Evolutionary conservation across 92 coral and sea anemone species (phyloP), one percentile per base, ranked within the genome.

Genomic region (Plumapathes pennacea): DNA sequence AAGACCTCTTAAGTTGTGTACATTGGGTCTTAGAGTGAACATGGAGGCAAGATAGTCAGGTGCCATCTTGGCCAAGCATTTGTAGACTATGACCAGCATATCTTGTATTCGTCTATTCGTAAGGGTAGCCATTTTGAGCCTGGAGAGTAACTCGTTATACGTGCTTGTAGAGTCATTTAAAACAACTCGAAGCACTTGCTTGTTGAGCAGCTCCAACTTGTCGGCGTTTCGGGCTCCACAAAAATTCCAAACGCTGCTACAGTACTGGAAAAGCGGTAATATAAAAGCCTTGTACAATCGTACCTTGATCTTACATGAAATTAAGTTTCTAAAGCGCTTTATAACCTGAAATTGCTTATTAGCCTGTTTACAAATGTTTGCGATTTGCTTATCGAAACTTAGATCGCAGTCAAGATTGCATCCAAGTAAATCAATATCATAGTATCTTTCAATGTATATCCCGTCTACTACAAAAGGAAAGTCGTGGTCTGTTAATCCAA

Each of bases 331-430:
- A 25, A 46, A 62, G 18, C 69, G 30, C 29, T 62, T 32, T 10
- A 47, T 62, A 14, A 46, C 70, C 24, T 62, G 70, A 18, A 46
- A 21, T 34, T 62, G 58, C 32, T 32, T 45, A 50, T 62, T 62
- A 23, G 25, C 57, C 47, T 46, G 45, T 25, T 38, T 23, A 47
- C 58, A 47, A 7, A 62, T 25, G 25, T 5, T 44, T 21, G 58
- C 18, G 10, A 46, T 57, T 31, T 46, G 70, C 26, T 62, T 62
- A 36, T 36, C 58, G 47, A 62, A 62, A 43, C 18, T 36, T 18
- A 62, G 31, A 30, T 32, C 47, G 47, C 55, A 62, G 29, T 47
- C 57, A 46, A 47, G 45, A 26, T 45, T 62, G 28, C 28, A 39
- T 21, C 57, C 57, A 19, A 44, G 33, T 20, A 62, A 31, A 46